Evolutionary conservation across 2,888 invertebrate species (phyloP).

Genomic region (Penaeus monodon): DNA sequence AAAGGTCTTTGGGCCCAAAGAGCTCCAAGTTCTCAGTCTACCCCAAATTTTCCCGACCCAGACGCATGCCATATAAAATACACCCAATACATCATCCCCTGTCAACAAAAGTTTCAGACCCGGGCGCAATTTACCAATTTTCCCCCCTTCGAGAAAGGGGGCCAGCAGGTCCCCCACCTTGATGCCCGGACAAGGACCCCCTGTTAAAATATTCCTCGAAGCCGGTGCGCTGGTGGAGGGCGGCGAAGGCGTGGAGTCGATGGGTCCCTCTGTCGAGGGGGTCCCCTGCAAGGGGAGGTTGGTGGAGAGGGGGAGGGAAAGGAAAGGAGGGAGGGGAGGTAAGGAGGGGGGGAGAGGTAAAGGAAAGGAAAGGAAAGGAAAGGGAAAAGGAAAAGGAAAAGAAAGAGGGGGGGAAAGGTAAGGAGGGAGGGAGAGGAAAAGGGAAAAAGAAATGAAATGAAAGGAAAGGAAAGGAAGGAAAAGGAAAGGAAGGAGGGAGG

Average conservation of each 20-base stretch:
- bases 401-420: background rate
- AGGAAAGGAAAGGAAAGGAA: no score
- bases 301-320: background rate
- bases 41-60: background rate
- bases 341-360: background rate
- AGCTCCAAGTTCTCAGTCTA: background rate
- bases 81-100: background rate
- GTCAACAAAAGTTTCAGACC: background rate
- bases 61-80: background rate
- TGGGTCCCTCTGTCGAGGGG: conserved; percentile 67
- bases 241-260: conserved; percentile 54
- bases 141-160: conserved; percentile 68
- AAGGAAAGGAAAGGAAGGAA: no score
- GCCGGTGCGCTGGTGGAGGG: conserved; percentile 67
- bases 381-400: no score
- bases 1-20: no score
- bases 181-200: conserved; percentile 68
- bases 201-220: conserved; percentile 66
- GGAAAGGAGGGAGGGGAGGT: background rate
- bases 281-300: conserved; percentile 65
- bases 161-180: conserved; percentile 68
- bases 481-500: no score
- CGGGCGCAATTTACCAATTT: conserved; percentile 66
- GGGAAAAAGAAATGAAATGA: no score
- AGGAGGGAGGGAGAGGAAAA: background rate